Percentiles rank a stretch among this genome's conserved stretches.
Conservation (phyloP, 2,888 invertebrate genomes). For the Bursaphelenchus okinawaensis region DNA sequence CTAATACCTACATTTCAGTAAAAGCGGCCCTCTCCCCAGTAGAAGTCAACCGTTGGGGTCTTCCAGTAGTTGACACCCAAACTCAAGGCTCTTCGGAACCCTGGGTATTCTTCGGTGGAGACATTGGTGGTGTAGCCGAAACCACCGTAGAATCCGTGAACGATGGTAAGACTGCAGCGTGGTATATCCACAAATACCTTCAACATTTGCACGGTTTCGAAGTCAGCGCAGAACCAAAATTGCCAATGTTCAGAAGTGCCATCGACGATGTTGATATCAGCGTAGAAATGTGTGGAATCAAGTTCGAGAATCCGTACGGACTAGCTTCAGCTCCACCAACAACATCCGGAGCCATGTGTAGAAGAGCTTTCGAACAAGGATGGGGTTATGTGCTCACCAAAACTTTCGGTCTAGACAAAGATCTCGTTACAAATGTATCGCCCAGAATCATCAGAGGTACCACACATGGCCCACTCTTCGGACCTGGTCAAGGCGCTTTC, state of each 20-base stretch:
- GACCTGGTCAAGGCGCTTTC: slow-evolving; percentile 92
- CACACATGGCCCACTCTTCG: slow-evolving; percentile 77
- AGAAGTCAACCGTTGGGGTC: slow-evolving; percentile 71
- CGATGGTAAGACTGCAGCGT: slow-evolving; percentile 93
- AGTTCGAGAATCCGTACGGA: slow-evolving; percentile 92
- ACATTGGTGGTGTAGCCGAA: slow-evolving; percentile 85
- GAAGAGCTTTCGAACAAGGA: slow-evolving; percentile 86
- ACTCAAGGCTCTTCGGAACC: slow-evolving; percentile 70
- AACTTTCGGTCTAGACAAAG: slow-evolving; percentile 89
- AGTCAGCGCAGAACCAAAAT: slow-evolving; percentile 67
- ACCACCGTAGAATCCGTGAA: slow-evolving; percentile 97
- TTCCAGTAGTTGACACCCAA: slow-evolving; percentile 72
- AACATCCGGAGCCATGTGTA: slow-evolving; percentile 81
- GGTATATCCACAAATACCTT: slow-evolving; percentile 82
- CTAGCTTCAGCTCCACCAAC: slow-evolving; percentile 91
- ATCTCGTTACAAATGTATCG: slow-evolving; percentile 89
- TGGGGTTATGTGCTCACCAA: slow-evolving; percentile 98
- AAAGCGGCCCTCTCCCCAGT: slow-evolving; percentile 71
- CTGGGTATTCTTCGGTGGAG: slow-evolving; percentile 86
- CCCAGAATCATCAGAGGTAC: slow-evolving; percentile 90
- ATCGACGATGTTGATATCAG: slow-evolving; percentile 90
- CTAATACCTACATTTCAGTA: slow-evolving; percentile 51
- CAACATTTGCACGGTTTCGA: slow-evolving; percentile 67
- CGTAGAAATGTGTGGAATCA: slow-evolving; percentile 83
- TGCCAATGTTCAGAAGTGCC: slow-evolving; percentile 85